Evolutionary conservation across 2,113 vertebrate species (phyloP).

Genomic region (Gambusia affinis): DNA sequence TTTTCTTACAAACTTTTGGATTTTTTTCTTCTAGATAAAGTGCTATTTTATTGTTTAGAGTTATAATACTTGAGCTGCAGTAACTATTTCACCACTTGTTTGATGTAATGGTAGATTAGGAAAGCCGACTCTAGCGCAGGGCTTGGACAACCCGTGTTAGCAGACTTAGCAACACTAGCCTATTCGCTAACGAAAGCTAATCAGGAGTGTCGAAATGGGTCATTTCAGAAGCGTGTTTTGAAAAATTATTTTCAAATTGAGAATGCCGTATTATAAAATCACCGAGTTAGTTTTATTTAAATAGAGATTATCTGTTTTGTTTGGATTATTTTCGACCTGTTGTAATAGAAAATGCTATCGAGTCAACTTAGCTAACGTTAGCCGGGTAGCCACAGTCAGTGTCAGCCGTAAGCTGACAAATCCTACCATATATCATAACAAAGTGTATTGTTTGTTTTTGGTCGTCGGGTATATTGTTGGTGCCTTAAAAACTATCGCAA

Average conservation of each 20-base stretch:
- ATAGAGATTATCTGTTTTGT: too few species aligned
- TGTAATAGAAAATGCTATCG: slow-evolving; percentile 60
- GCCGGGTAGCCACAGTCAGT: slow-evolving; percentile 70
- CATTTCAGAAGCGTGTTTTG: background rate
- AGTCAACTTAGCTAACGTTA: slow-evolving; percentile 68
- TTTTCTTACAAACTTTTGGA: slow-evolving; percentile 27
- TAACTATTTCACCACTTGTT: background rate
- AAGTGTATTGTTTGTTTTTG: slow-evolving; percentile 37
- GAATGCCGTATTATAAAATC: background rate
- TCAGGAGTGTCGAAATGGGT: slow-evolving; percentile 38
- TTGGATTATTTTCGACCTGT: slow-evolving; percentile 40
- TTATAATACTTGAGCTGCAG: background rate
- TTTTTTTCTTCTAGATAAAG: background rate
- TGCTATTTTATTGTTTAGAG: accelerated
- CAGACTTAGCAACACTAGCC: slow-evolving; percentile 64
- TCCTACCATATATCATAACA: slow-evolving; percentile 58
- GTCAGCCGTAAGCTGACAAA: slow-evolving; percentile 70
- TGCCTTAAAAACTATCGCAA: background rate
- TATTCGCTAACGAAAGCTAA: slow-evolving; percentile 52
- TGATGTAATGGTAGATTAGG: slow-evolving; percentile 18
- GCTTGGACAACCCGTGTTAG: slow-evolving; percentile 62
- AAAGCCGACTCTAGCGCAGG: slow-evolving; percentile 51
- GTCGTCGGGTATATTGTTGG: background rate
- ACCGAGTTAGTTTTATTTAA: background rate
- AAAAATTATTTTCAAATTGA: background rate